phyloP scores from a whole-genome alignment of 23 tunicate genomes.

The Clavelina lepadiformis region DNA sequence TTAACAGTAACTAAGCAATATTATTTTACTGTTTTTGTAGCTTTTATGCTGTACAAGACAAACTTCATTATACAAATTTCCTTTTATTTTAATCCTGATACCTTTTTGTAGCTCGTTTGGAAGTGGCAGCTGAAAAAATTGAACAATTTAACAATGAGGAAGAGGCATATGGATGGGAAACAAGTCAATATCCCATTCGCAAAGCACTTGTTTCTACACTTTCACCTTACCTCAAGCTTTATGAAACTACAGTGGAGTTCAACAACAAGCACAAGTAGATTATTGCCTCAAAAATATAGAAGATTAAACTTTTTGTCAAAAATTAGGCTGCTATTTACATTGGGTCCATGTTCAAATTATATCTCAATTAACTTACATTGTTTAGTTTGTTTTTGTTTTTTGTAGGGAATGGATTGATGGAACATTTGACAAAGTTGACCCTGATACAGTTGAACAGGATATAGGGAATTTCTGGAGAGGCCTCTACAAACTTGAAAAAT shows the following conservation, averaged over 20 bases:
- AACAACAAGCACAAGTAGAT: constrained; percentile 80
- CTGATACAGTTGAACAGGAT: constrained; percentile 93
- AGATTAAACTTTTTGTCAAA: no score
- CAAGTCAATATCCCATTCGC: constrained; percentile 85
- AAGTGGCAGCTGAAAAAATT: constrained; percentile 86
- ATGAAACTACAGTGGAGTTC: constrained; percentile 85
- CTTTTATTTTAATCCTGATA: not conserved
- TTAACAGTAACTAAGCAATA: constrained; percentile 22
- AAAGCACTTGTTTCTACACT: constrained; percentile 65
- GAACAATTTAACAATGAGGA: constrained; percentile 95
- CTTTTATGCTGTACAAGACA: no score
- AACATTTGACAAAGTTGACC: constrained; percentile 81
- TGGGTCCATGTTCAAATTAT: no score
- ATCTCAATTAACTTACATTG: not conserved
- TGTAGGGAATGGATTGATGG: constrained; percentile 92
- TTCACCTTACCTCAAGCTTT: constrained; percentile 78
- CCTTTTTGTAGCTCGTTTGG: constrained; percentile 61
- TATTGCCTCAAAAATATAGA: no score
- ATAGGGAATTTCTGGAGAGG: constrained; percentile 90
- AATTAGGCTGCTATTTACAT: no score
- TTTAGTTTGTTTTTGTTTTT: not conserved
- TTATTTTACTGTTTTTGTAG: not conserved
- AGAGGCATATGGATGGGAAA: constrained; percentile 98
- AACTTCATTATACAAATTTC: no score
- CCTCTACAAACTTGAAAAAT: constrained; percentile 94